Conservation (phyloP, 2,888 invertebrate species). For the Pollenia labialis region DNA sequence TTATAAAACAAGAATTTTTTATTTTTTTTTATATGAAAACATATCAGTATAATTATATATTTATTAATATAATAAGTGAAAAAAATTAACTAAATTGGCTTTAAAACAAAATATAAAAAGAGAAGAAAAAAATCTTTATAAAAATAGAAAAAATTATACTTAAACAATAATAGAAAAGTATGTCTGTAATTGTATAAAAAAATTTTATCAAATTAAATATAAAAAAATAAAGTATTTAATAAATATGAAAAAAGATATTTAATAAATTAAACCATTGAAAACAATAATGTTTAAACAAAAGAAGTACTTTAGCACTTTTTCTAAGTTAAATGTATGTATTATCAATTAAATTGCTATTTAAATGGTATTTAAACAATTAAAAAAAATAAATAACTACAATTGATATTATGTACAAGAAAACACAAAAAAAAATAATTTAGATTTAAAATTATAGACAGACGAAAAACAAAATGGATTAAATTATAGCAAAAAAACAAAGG, state of each 20-base stretch:
- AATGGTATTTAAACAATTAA: constrained; percentile 68
- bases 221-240: background rate
- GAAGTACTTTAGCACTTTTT: constrained; percentile 65
- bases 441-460: constrained; percentile 48
- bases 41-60: constrained; percentile 46
- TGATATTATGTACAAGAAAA: constrained; percentile 29
- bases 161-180: constrained; percentile 62
- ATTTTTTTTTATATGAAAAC: constrained; percentile 47
- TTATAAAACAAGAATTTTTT: constrained; percentile 6
- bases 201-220: constrained; percentile 10
- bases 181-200: constrained; percentile 71
- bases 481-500: constrained; percentile 25
- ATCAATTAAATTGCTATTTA: constrained; percentile 65
- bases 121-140: background rate
- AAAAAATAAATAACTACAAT: constrained; percentile 30
- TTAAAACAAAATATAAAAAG: constrained; percentile 37
- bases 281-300: constrained; percentile 37
- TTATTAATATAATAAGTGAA: constrained; percentile 17
- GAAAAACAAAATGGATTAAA: constrained; percentile 5
- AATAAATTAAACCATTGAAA: constrained; percentile 32
- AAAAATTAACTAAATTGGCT: constrained; percentile 61
- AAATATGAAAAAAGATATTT: constrained; percentile 10
- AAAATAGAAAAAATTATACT: constrained; percentile 10
- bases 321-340: constrained; percentile 67
- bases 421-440: constrained; percentile 34